These are phyloP conservation scores for Clitarchus hookeri DNA, from an alignment of 2,888 invertebrate species.

Conservation along the genomic window DNA sequence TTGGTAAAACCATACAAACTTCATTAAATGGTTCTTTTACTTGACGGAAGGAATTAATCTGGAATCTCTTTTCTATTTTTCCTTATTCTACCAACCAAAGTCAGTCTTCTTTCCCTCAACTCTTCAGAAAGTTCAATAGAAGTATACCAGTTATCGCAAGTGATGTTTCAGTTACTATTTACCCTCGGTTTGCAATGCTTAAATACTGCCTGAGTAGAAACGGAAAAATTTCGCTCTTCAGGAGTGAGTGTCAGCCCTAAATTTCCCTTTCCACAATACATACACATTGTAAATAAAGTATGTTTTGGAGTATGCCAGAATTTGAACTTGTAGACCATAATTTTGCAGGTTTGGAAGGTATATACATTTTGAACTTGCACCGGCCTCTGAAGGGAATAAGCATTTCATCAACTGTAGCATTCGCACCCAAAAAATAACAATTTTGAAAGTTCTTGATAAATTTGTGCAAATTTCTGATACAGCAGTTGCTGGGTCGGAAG, in stretches of 20 bases:
- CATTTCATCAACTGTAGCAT: not conserved
- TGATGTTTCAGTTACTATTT: not conserved
- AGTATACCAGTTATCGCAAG: constrained; percentile 31
- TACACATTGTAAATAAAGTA: not conserved
- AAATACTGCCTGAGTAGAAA: not conserved
- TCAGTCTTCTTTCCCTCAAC: constrained; percentile 26
- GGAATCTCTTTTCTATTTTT: constrained; percentile 43
- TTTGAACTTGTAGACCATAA: not conserved
- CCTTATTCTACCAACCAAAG: constrained; percentile 32
- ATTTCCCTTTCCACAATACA: not conserved
- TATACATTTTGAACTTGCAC: not conserved
- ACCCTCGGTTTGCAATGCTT: not conserved
- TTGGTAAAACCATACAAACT: constrained; percentile 44
- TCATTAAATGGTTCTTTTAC: constrained; percentile 38
- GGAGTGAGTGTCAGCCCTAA: not conserved
- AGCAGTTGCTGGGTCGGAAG: not conserved
- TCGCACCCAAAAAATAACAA: not conserved
- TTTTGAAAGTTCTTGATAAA: not conserved
- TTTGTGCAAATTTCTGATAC: not conserved
- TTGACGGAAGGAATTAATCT: constrained; percentile 45
- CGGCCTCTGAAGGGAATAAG: not conserved
- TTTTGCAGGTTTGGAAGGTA: not conserved
- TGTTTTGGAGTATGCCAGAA: not conserved
- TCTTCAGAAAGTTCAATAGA: constrained; percentile 31
- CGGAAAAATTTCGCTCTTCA: not conserved